Percentiles rank a stretch among this genome's conserved stretches.
Conservation (phyloP, 2,113 vertebrate genomes). For the Drymodes brunneopygia region DNA sequence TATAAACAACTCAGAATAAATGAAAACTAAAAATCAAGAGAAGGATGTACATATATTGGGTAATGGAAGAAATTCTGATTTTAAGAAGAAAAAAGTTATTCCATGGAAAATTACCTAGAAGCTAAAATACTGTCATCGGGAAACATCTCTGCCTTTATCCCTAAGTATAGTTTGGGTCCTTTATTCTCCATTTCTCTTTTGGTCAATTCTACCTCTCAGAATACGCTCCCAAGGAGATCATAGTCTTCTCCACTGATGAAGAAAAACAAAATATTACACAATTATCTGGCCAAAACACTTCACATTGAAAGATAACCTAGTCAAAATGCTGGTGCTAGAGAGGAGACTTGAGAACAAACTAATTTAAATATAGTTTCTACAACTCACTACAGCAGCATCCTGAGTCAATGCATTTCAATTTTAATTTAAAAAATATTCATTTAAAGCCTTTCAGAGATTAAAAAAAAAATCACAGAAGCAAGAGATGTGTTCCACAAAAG, state of each 20-base stretch:
- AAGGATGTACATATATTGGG: background rate
- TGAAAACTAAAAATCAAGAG: background rate
- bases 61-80: background rate
- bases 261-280: background rate
- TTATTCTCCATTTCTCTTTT: background rate
- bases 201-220: background rate
- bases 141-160: background rate
- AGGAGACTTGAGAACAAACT: background rate
- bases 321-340: background rate
- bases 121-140: background rate
- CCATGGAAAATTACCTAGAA: background rate
- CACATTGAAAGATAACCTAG: background rate
- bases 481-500: background rate
- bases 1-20: background rate
- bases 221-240: background rate
- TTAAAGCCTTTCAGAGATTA: background rate
- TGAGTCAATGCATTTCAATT: background rate
- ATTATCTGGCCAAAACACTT: background rate
- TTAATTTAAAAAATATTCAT: background rate
- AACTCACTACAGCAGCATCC: background rate
- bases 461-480: background rate
- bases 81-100: background rate
- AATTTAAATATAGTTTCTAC: background rate
- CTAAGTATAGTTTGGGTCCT: background rate
- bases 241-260: background rate